Conservation (phyloP, 2,888 invertebrate species). For the Antheraea yamamai region DNA sequence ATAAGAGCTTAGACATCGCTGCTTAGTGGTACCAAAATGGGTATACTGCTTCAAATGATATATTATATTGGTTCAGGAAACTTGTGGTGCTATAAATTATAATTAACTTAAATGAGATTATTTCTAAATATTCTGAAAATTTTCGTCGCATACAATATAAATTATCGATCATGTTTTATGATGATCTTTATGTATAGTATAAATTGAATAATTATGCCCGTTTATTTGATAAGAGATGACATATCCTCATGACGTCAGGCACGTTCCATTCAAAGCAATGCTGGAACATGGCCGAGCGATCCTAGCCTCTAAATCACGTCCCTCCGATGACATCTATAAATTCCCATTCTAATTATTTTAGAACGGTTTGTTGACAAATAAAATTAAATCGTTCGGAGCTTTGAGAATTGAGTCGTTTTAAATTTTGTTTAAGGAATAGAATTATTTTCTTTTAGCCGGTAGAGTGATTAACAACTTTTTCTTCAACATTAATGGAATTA, state of each 20-base stretch:
- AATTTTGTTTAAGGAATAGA: slow-evolving; percentile 56
- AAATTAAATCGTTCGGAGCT: slow-evolving; percentile 62
- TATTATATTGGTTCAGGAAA: too few species aligned
- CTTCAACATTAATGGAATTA: slow-evolving; percentile 27
- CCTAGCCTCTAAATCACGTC: slow-evolving; percentile 58
- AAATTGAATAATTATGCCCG: slow-evolving; percentile 36
- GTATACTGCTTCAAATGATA: too few species aligned
- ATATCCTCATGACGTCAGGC: slow-evolving; percentile 36
- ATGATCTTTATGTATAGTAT: slow-evolving; percentile 13
- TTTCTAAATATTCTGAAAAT: too few species aligned
- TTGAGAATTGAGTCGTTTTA: slow-evolving; percentile 63
- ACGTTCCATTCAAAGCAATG: slow-evolving; percentile 50
- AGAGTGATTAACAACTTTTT: slow-evolving; percentile 49
- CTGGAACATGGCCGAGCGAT: slow-evolving; percentile 43
- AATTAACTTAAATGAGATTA: too few species aligned
- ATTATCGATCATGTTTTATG: not conserved
- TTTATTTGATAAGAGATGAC: slow-evolving; percentile 38
- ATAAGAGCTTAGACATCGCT: too few species aligned
- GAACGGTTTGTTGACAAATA: slow-evolving; percentile 70
- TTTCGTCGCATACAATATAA: not conserved
- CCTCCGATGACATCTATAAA: slow-evolving; percentile 74
- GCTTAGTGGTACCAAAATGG: too few species aligned
- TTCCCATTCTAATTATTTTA: slow-evolving; percentile 73
- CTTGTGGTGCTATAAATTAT: too few species aligned
- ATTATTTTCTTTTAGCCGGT: slow-evolving; percentile 58